These are phyloP conservation scores for Malthinus seriepunctatus DNA, from an alignment of 2,888 invertebrate species.

Conservation along the genomic window DNA sequence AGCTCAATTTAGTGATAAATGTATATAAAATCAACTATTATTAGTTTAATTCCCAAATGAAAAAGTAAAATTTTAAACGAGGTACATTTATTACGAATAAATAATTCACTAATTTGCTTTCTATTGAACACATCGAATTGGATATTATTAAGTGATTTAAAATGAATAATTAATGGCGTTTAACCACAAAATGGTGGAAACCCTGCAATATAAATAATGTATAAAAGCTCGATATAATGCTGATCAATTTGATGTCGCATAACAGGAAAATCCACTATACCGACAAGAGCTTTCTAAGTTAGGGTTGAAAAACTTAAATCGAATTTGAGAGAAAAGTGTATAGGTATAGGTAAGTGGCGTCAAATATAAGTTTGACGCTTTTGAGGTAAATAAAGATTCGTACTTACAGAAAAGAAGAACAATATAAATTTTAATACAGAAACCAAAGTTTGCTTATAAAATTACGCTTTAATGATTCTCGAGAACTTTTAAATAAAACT, in stretches of 20 bases:
- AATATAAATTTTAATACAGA: background rate
- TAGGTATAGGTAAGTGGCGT: background rate
- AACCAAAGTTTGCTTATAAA: background rate
- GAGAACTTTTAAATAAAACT: background rate
- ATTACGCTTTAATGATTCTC: background rate
- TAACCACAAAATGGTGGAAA: conserved; percentile 25
- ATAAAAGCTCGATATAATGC: conserved; percentile 28
- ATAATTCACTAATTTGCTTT: conserved; percentile 13
- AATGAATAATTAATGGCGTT: conserved; percentile 24
- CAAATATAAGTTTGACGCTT: background rate
- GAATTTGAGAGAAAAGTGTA: background rate
- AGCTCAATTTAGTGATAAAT: too few relatives aligned
- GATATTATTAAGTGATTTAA: conserved; percentile 19
- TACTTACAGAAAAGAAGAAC: background rate
- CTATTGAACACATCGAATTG: conserved; percentile 9
- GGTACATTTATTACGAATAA: conserved; percentile 1
- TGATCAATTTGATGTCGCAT: conserved; percentile 21
- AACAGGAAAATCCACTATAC: conserved; percentile 30
- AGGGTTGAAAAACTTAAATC: conserved; percentile 5
- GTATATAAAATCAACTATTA: too few relatives aligned
- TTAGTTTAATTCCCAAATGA: too few relatives aligned
- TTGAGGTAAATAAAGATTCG: background rate
- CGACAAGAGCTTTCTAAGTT: conserved; percentile 7
- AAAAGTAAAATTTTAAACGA: too few relatives aligned
- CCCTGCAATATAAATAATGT: conserved; percentile 27